phyloP scores from a whole-genome alignment of 2,113 vertebrate species.

The Trachemys scripta region DNA sequence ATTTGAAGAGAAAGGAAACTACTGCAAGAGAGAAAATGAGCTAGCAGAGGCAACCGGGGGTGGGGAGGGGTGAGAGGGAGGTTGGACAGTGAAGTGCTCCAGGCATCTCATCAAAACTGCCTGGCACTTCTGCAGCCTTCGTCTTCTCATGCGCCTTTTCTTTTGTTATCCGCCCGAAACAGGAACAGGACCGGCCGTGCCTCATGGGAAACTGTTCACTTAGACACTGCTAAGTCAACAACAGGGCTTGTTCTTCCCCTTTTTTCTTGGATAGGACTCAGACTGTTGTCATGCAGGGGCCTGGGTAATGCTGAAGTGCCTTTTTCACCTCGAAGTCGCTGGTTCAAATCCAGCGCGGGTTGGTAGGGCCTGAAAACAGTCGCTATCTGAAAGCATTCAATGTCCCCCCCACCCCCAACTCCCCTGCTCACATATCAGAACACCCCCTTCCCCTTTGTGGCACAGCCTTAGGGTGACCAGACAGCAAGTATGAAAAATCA shows the following conservation, averaged over 20 bases:
- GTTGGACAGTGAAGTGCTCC: background rate
- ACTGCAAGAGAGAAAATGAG: background rate
- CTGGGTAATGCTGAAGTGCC: background rate
- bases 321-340: background rate
- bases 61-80: background rate
- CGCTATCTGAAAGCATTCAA: background rate
- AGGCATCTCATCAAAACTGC: background rate
- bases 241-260: background rate
- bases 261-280: background rate
- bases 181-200: background rate
- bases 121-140: background rate
- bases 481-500: too few relatives aligned
- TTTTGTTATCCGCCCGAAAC: background rate
- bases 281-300: background rate
- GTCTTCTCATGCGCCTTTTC: background rate
- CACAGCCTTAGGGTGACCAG: background rate
- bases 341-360: background rate
- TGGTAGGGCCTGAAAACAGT: background rate
- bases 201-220: background rate
- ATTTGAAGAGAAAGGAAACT: background rate
- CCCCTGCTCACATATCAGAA: background rate
- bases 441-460: background rate
- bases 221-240: background rate
- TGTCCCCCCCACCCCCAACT: background rate
- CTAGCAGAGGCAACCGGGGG: background rate